These are phyloP conservation scores for Flabesymbios commensalis DNA, from an alignment of 2,888 invertebrate species.

Conservation along the genomic window DNA sequence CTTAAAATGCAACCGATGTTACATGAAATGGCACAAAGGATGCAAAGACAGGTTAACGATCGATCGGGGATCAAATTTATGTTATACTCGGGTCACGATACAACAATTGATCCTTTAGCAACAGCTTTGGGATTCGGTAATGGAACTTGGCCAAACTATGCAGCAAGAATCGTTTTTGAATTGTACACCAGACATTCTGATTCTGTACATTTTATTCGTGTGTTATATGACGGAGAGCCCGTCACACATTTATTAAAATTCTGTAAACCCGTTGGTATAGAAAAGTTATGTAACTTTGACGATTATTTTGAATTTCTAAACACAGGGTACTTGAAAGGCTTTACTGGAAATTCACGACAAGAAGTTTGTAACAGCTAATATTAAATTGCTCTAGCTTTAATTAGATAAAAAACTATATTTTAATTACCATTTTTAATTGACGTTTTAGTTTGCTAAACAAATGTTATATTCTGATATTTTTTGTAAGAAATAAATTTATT, in stretches of 20 bases:
- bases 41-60: constrained; percentile 23
- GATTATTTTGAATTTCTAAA: constrained; percentile 85
- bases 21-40: constrained; percentile 70
- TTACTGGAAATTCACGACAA: too few relatives aligned
- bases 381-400: too few relatives aligned
- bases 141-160: constrained; percentile 75
- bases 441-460: too few relatives aligned
- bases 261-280: constrained; percentile 65
- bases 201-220: constrained; percentile 70
- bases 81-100: constrained; percentile 89
- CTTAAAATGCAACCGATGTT: constrained; percentile 77
- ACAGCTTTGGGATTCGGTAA: constrained; percentile 76
- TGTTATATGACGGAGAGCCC: constrained; percentile 84
- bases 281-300: constrained; percentile 77
- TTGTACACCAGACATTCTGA: constrained; percentile 67
- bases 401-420: too few relatives aligned
- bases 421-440: too few relatives aligned
- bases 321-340: constrained; percentile 80
- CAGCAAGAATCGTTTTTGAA: constrained; percentile 84
- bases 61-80: constrained; percentile 65
- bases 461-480: too few relatives aligned
- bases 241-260: constrained; percentile 81
- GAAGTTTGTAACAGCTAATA: too few relatives aligned
- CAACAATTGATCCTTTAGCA: constrained; percentile 82
- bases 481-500: too few relatives aligned